Evolutionary conservation across 2,888 invertebrate genomes (phyloP).

Genomic region (Chaitophorus viminalis): DNA sequence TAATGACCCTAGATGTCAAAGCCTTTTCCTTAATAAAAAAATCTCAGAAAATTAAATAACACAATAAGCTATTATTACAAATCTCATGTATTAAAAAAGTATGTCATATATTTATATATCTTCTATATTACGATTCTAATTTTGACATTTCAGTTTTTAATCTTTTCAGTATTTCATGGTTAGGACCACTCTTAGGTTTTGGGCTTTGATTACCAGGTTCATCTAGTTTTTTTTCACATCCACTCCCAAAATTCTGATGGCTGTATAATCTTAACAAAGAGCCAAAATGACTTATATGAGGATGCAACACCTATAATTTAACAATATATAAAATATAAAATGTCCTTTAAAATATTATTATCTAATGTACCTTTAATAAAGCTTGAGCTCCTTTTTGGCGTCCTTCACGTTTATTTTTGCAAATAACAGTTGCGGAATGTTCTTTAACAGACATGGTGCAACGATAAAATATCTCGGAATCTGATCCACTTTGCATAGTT

Average conservation of each 20-base stretch:
- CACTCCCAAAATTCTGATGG: conserved; percentile 87
- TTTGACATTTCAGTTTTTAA: conserved; percentile 84
- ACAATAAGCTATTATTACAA: too few species aligned
- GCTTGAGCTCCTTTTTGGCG: conserved; percentile 96
- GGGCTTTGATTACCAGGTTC: conserved; percentile 92
- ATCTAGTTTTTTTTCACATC: conserved; percentile 90
- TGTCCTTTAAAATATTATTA: not conserved
- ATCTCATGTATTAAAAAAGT: too few species aligned
- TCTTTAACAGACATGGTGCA: conserved; percentile 95
- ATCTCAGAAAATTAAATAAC: too few species aligned
- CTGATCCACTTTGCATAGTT: conserved; percentile 85
- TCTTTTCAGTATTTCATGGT: conserved; percentile 88
- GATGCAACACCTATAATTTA: conserved; percentile 81
- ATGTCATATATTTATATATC: not conserved
- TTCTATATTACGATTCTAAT: conserved; percentile 71
- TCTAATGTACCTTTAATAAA: conserved; percentile 74
- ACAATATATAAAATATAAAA: conserved; percentile 23
- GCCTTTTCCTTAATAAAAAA: too few species aligned
- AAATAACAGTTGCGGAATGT: conserved; percentile 87
- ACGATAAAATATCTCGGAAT: conserved; percentile 72
- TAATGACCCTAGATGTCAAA: too few species aligned
- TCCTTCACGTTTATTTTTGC: conserved; percentile 95
- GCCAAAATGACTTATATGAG: conserved; percentile 94
- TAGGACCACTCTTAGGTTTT: conserved; percentile 89
- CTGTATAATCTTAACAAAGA: conserved; percentile 92